These are phyloP conservation scores for Augiades crinisus DNA, from an alignment of 2,888 invertebrate species.

Conservation along the genomic window DNA sequence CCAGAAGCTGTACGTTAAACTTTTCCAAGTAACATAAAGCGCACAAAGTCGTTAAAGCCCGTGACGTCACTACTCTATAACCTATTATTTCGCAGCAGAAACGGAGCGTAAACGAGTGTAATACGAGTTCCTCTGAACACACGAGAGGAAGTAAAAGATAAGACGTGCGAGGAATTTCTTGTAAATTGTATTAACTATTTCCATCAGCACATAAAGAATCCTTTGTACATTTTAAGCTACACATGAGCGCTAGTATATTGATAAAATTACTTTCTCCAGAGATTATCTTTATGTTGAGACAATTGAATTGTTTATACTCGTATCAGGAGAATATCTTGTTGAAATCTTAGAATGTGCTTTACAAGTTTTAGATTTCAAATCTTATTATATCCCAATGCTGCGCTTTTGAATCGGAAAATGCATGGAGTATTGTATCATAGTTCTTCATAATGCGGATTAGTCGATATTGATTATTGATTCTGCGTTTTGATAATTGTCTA, in stretches of 20 bases:
- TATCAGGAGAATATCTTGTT: too few species aligned
- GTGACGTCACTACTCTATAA: slow-evolving; percentile 24
- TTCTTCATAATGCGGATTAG: too few species aligned
- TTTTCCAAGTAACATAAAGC: slow-evolving; percentile 9
- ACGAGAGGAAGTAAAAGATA: slow-evolving; percentile 25
- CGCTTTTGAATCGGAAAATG: too few species aligned
- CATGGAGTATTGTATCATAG: too few species aligned
- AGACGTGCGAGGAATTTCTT: slow-evolving; percentile 25
- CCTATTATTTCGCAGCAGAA: slow-evolving; percentile 26
- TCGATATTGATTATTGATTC: too few species aligned
- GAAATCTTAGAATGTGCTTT: too few species aligned
- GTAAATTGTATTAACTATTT: slow-evolving; percentile 26
- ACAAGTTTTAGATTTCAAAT: too few species aligned
- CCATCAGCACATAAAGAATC: slow-evolving; percentile 22
- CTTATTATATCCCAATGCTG: too few species aligned
- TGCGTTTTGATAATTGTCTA: too few species aligned
- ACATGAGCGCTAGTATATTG: neutral
- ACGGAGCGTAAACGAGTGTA: slow-evolving; percentile 24
- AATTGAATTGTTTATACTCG: too few species aligned
- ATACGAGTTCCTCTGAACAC: slow-evolving; percentile 23
- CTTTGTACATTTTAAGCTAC: slow-evolving; percentile 4
- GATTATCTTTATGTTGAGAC: too few species aligned
- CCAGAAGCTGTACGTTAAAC: slow-evolving; percentile 3
- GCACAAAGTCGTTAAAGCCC: slow-evolving; percentile 14
- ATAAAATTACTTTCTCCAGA: too few species aligned